Evolutionary conservation across 2,888 invertebrate genomes (phyloP), one percentile per base, ranked within the genome.

Genomic region (Limnephilus rhombicus): DNA sequence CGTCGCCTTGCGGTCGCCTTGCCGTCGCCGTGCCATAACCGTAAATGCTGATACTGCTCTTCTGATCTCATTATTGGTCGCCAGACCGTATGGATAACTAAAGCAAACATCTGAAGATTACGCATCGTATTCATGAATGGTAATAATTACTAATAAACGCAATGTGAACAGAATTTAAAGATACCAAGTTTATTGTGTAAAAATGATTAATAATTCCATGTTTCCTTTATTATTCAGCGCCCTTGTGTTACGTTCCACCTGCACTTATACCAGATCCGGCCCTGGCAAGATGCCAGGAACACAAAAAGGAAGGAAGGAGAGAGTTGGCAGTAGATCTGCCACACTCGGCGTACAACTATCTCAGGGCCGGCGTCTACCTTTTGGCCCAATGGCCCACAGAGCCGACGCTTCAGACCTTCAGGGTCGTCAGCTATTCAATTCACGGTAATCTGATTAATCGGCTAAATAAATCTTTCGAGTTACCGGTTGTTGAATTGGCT

Each of bases 301-400:
- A 68, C 9, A 68, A 24, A 9, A 68, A 68, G 68, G 68, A 68
- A 68, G 68, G 68, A 68, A 68, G n/a, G 68, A 24, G 24, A 68
- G 68, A 68, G 24, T 68, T 68, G 68, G 24, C 68, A 24, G 68
- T 68, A 68, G 24, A n/a, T 68, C 24, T 68, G 68, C 68, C 9
- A 9, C 68, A n/a, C 9, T 68, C 68, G 68, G 68, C 68, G 1
- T n/a, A 68, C 24, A 24, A 68, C 9, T 9, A 34, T 41, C 82
- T 83, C 82, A 83, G 34, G 83, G 83, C 83, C 83, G 34, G 83
- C 37, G 37, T 18, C 24, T 68, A 24, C 68, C 68, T 68, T 68
- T 34, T 83, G 83, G 83, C 83, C 83, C 83, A 83, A 41, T 83
- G 83, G 31, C 83, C 83, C 83, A 11, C 13, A 13, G 37, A 18